These are phyloP conservation scores for Bombyx mori DNA, from an alignment of 1,140 invertebrate species.

Conservation along the genomic window DNA sequence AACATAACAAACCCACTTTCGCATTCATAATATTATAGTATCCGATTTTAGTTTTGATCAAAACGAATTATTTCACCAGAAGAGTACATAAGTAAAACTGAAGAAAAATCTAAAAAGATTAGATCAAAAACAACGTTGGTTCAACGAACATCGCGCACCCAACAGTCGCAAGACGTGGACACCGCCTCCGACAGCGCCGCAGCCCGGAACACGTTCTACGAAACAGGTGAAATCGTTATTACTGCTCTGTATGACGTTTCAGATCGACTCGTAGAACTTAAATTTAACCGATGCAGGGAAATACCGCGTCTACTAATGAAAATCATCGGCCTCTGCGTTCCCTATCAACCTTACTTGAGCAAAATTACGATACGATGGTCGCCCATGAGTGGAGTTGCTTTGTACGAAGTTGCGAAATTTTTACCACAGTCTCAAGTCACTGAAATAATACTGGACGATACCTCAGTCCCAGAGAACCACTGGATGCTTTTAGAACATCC, in stretches of 20 bases:
- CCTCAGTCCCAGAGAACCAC: slow-evolving; percentile 24
- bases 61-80: slow-evolving; percentile 11
- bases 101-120: slow-evolving; percentile 12
- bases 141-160: background rate
- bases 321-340: slow-evolving; percentile 26
- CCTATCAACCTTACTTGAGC: slow-evolving; percentile 24
- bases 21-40: too few relatives aligned
- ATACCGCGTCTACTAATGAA: slow-evolving; percentile 25
- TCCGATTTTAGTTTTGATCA: too few relatives aligned
- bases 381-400: slow-evolving; percentile 7
- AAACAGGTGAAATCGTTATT: slow-evolving; percentile 5
- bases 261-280: slow-evolving; percentile 14
- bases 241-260: slow-evolving; percentile 5
- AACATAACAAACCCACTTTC: too few relatives aligned
- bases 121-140: slow-evolving; percentile 3
- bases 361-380: slow-evolving; percentile 22
- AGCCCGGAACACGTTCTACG: background rate
- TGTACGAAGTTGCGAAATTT: slow-evolving; percentile 29
- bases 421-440: slow-evolving; percentile 33
- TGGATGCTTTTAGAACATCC: slow-evolving; percentile 24
- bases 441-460: slow-evolving; percentile 31
- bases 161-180: slow-evolving; percentile 1
- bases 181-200: background rate
- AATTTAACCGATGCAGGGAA: slow-evolving; percentile 8
- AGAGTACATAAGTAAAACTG: slow-evolving; percentile 15